Evolutionary conservation across 2,888 invertebrate genomes (phyloP).

Genomic region (Lasioglossum zephyrum): DNA sequence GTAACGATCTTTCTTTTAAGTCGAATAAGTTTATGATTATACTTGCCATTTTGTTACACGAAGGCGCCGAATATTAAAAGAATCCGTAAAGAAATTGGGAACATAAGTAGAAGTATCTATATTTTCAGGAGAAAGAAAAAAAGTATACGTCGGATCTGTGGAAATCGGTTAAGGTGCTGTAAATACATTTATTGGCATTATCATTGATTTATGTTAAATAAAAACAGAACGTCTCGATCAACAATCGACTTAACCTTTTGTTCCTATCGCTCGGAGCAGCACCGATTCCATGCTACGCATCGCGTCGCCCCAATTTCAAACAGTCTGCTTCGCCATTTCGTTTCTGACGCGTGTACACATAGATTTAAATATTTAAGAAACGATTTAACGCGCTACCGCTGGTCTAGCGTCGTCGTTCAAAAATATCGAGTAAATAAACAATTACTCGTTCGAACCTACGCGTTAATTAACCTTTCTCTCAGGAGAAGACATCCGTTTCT

Average conservation of each 20-base stretch:
- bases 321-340: constrained; percentile 5
- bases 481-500: background rate
- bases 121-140: background rate
- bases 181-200: constrained; percentile 73
- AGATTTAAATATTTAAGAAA: constrained; percentile 40
- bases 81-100: background rate
- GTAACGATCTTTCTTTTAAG: constrained; percentile 18
- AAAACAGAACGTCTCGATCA: constrained; percentile 65
- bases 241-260: constrained; percentile 49
- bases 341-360: constrained; percentile 61
- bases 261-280: constrained; percentile 39
- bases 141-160: constrained; percentile 23
- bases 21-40: constrained; percentile 45
- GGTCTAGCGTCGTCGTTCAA: constrained; percentile 47
- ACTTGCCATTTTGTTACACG: constrained; percentile 15
- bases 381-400: constrained; percentile 48
- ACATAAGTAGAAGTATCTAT: background rate
- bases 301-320: constrained; percentile 33
- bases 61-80: background rate
- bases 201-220: constrained; percentile 69
- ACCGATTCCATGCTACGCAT: constrained; percentile 18
- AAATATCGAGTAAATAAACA: constrained; percentile 40
- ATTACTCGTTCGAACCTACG: constrained; percentile 37
- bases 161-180: constrained; percentile 61
- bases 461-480: constrained; percentile 21